Evolutionary conservation across 23 tunicate species (phyloP).

Genomic region (Halocynthia aurantium): DNA sequence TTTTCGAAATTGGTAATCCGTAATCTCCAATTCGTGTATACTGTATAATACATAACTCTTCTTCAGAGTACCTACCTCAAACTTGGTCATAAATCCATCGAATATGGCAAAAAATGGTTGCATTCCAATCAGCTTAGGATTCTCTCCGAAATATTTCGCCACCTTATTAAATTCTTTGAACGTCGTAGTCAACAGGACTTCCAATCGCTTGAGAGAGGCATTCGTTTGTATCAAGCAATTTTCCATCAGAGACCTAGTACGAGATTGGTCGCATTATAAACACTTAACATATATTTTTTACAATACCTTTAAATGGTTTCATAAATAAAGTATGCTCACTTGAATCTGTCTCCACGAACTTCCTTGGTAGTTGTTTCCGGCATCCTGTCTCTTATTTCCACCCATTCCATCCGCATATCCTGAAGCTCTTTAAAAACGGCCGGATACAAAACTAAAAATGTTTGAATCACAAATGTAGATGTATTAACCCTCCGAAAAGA

Average conservation of each 20-base stretch:
- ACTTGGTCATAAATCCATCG: conserved; percentile 72
- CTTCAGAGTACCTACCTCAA: conserved; percentile 39
- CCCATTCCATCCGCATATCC: conserved; percentile 63
- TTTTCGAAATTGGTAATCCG: too few relatives aligned
- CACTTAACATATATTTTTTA: background rate
- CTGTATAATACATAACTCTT: too few relatives aligned
- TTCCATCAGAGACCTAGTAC: conserved; percentile 69
- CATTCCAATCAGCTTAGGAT: conserved; percentile 83
- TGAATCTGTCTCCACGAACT: conserved; percentile 66
- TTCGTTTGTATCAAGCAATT: conserved; percentile 64
- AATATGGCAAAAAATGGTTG: conserved; percentile 88
- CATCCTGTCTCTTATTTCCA: conserved; percentile 59
- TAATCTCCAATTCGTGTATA: too few relatives aligned
- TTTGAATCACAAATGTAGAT: too few relatives aligned
- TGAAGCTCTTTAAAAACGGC: conserved; percentile 80
- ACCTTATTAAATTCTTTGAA: conserved; percentile 70
- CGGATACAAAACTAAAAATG: conserved; percentile 57
- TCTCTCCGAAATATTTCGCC: conserved; percentile 90
- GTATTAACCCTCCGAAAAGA: too few relatives aligned
- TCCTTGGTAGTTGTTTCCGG: conserved; percentile 53
- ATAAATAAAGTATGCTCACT: conserved; percentile 36
- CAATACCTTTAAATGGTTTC: background rate
- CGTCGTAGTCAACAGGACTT: conserved; percentile 47
- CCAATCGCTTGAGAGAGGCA: conserved; percentile 63
- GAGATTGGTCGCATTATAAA: background rate